Percentiles rank a stretch among this genome's conserved stretches.
Conservation (phyloP, 2,888 invertebrate genomes). For the Anthrax anthrax region DNA sequence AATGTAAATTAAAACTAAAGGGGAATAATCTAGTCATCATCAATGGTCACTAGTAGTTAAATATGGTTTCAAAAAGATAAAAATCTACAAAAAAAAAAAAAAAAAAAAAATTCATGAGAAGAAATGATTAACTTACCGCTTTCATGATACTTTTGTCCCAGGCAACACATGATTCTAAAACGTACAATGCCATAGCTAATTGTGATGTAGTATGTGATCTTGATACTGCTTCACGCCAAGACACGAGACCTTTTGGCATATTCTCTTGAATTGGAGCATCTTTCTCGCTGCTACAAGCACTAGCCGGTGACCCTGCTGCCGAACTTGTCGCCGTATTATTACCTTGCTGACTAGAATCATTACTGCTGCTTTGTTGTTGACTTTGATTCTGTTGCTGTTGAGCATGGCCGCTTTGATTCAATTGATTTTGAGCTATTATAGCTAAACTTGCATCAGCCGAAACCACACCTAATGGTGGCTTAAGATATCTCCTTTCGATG, state of each 20-base stretch:
- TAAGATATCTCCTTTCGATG: conserved; percentile 84
- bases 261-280: conserved; percentile 29
- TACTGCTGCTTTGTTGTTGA: conserved; percentile 13
- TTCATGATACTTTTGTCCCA: conserved; percentile 99
- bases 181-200: conserved; percentile 75
- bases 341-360: conserved; percentile 6
- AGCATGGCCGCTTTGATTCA: conserved; percentile 29
- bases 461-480: conserved; percentile 69
- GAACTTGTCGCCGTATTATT: conserved; percentile 18
- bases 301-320: conserved; percentile 28
- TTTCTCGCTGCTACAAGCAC: conserved; percentile 31
- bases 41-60: background rate
- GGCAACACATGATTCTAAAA: conserved; percentile 82
- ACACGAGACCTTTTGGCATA: conserved; percentile 48
- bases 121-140: conserved; percentile 77
- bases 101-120: background rate
- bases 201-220: conserved; percentile 80
- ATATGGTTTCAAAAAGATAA: background rate
- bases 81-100: background rate
- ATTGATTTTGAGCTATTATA: conserved; percentile 39
- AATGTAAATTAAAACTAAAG: too few relatives aligned
- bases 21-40: background rate
- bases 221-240: conserved; percentile 81
- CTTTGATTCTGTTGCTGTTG: conserved; percentile 25
- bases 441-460: conserved; percentile 50